Evolutionary conservation across 2,888 invertebrate genomes (phyloP).

Genomic region (Cosmopolites sordidus): DNA sequence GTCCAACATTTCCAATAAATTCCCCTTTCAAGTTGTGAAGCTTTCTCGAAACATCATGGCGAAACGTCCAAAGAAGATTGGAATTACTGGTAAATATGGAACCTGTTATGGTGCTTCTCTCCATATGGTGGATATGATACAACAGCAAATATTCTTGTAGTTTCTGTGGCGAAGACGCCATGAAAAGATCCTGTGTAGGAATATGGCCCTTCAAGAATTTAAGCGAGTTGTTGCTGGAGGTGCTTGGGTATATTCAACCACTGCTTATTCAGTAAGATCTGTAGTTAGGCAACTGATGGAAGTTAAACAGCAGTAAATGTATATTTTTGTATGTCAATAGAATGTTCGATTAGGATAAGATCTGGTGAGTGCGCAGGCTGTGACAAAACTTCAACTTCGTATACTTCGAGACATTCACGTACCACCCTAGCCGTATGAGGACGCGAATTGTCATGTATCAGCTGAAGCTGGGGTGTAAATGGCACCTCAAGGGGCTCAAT

Average conservation of each 20-base stretch:
- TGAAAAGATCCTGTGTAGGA: slow-evolving; percentile 96
- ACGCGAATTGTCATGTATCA: no score
- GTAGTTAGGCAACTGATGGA: slow-evolving; percentile 96
- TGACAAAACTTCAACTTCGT: no score
- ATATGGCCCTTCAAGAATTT: slow-evolving; percentile 98
- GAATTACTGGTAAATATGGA: slow-evolving; percentile 99
- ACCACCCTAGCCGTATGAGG: no score
- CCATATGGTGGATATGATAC: slow-evolving; percentile 99
- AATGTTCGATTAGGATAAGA: no score
- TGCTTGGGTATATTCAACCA: slow-evolving; percentile 98
- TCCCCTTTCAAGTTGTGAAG: slow-evolving; percentile 8
- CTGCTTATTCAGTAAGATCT: slow-evolving; percentile 94
- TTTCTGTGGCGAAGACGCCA: slow-evolving; percentile 99
- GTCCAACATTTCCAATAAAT: no score
- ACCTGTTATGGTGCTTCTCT: slow-evolving; percentile 99
- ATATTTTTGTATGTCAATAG: slow-evolving; percentile 13
- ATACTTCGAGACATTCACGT: no score
- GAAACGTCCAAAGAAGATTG: slow-evolving; percentile 99
- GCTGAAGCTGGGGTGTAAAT: no score
- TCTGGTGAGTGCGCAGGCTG: no score
- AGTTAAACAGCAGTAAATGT: slow-evolving; percentile 66
- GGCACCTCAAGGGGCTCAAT: no score
- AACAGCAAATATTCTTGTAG: slow-evolving; percentile 99
- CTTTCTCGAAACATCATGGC: slow-evolving; percentile 55
- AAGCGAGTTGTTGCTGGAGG: slow-evolving; percentile 97